Evolutionary conservation across 2,888 invertebrate genomes (phyloP), one percentile per base, ranked within the genome.

Genomic region (Subacronicta megacephala): DNA sequence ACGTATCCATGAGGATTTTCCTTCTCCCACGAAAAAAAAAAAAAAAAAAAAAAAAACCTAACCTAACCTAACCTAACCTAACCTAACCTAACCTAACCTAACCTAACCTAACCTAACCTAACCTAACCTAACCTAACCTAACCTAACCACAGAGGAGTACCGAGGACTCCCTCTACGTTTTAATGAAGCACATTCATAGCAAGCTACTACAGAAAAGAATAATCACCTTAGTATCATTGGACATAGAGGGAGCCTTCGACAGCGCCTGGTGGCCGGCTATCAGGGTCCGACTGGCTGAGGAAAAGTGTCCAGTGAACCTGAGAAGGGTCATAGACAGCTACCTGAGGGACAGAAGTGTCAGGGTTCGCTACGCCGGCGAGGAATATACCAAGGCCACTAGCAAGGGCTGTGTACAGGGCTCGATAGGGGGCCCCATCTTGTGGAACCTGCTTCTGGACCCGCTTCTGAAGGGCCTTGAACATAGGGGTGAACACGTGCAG

Each of bases 161-260:
- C 12, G 20, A 35, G 13, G 35, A 35, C 33, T 18, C 44, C 18
- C 44, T 44, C 44, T 44, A 44, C 20, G 44, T 7, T 6, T 13
- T 45, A 2, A 35, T 45, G 7, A 20, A 45, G 20, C 45, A 35
- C 3, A 20, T 45, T 1, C 3, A 5, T 1, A 18, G 17, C 3
- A 23, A 45, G 13, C 7, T 45, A 0, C 6, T 6, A 1, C 7
- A 26, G 15, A 46, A 46, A 17, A 15, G 13, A 1, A 23, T 46
- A 9, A 17, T 46, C 0, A 17, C 26, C 0, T n/a, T 46, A 0
- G 37, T 46, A 37, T 46, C 46, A 1, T 6, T 46, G 9, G 46
- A 46, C 37, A 46, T 46, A 46, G 46, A 46, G 46, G 46, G 46
- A 3, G 49, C 49, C 7, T 49, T 49, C 3, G 40, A 41, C 0